Base-by-base conservation (phyloP, 1,140 invertebrate species). In the Drosophila parabipectinata region DNA sequence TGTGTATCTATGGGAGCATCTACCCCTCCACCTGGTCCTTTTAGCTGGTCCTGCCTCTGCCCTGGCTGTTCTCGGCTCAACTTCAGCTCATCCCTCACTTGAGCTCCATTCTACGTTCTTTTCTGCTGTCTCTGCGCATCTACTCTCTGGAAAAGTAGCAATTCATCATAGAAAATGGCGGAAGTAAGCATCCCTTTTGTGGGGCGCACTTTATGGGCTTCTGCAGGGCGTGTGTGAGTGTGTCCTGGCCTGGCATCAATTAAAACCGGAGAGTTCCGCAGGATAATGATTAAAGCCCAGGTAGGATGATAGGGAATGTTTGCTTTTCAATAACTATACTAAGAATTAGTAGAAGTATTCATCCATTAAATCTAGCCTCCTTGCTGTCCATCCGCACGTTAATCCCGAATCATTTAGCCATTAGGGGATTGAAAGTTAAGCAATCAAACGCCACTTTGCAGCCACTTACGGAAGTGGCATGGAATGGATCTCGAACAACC, bases 141-240 rank as follows among this genome's bases (percentile, higher is more conserved):
- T 78, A 63, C 79, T 79, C 74, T 85, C 41, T 45, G 47, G 72
- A 87, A 89, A 89, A 90, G 82, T 83, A 88, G 85, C 90, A 91
- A 91, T 91, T 91, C 90, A 91, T 91, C 90, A 91, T 90, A 91
- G 90, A 91, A 91, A 91, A 91, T 91, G 90, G 90, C 90, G 90
- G 82, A 85, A 85, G 83, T 87, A 78, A 87, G 80, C 82, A 75
- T 68, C 62, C 62, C 60, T 75, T 82, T 88, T 58, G 63, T 74
- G 81, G 68, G 73, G 52, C 50, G 58, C 28, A 34, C 72, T 71
- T n/a, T 28, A 8, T 54, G 39, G 12, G 30, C 3, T 34, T 34
- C 58, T 62, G 3, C 34, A 12, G 12, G 57, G 57, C 45, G 48
- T 72, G 10, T 44, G 54, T 60, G 58, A 54, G 69, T 59, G 51